A percentile compares a stretch with the other conserved stretches of the same genome.
Conservation (phyloP, 1,140 invertebrate genomes). For the Philaenus spumarius region DNA sequence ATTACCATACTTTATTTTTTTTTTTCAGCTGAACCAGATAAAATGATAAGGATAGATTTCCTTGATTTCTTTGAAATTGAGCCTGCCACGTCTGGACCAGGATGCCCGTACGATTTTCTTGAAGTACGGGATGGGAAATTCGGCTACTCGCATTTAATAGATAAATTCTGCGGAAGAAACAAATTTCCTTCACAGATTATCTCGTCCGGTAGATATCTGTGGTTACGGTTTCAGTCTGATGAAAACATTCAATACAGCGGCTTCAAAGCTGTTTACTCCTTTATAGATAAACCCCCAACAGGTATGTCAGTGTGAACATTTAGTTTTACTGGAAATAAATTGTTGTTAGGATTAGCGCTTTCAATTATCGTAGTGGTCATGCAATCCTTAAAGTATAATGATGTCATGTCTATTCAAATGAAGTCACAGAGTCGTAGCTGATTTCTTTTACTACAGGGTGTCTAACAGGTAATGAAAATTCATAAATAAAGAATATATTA, state of each 20-base stretch:
- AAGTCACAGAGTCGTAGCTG: too few species aligned
- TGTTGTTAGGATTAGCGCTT: too few species aligned
- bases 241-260: constrained; percentile 76
- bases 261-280: constrained; percentile 69
- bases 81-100: constrained; percentile 42
- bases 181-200: constrained; percentile 66
- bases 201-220: constrained; percentile 67
- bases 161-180: constrained; percentile 63
- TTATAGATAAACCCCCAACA: constrained; percentile 43
- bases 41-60: constrained; percentile 71
- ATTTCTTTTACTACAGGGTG: too few species aligned
- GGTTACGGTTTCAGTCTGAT: constrained; percentile 78
- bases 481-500: too few species aligned
- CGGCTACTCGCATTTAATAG: constrained; percentile 62
- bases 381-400: too few species aligned
- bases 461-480: too few species aligned
- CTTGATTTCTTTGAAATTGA: constrained; percentile 73
- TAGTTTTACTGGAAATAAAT: too few species aligned
- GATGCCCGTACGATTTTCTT: constrained; percentile 74
- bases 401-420: too few species aligned
- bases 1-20: too few species aligned
- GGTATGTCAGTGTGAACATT: too few species aligned
- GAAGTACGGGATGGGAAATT: constrained; percentile 78
- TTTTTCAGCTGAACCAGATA: constrained; percentile 61
- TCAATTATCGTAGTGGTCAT: too few species aligned